phyloP scores from a whole-genome alignment of 2,888 invertebrate species.

The Lasius platythorax region DNA sequence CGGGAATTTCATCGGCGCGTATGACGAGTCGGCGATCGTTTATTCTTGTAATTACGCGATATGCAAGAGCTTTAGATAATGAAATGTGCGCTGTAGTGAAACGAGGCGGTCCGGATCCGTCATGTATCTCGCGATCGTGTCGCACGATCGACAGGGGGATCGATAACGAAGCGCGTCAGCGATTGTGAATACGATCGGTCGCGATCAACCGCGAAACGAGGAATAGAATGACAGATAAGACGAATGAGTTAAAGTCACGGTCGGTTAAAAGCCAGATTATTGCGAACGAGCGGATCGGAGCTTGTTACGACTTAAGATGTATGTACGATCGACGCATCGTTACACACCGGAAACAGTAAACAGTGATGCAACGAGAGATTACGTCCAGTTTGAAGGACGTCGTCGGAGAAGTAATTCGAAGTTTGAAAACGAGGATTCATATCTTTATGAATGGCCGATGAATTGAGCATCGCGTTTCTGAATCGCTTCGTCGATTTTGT shows the following conservation, averaged over 20 bases:
- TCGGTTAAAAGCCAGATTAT: constrained; percentile 23
- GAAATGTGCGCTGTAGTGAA: constrained; percentile 42
- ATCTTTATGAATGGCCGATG: constrained; percentile 24
- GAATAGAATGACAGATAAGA: constrained; percentile 3
- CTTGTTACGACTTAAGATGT: constrained; percentile 27
- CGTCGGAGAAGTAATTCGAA: background rate
- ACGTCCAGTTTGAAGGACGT: background rate
- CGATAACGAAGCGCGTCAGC: constrained; percentile 25
- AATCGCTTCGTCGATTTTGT: constrained; percentile 9
- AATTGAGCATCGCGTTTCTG: constrained; percentile 32
- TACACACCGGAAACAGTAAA: constrained; percentile 41
- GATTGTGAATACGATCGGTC: constrained; percentile 24
- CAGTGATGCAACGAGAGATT: constrained; percentile 33
- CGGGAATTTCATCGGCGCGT: constrained; percentile 44
- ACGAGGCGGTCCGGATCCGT: constrained; percentile 21
- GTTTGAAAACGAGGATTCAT: constrained; percentile 17
- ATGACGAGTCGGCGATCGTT: constrained; percentile 57
- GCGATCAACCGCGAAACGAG: constrained; percentile 34
- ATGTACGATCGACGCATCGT: constrained; percentile 37
- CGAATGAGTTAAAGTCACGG: background rate
- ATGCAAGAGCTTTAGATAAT: constrained; percentile 49
- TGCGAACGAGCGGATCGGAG: background rate
- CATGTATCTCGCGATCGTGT: background rate
- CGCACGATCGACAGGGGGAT: constrained; percentile 10
- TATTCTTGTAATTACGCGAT: constrained; percentile 63